A percentile compares a stretch with the other conserved stretches of the same genome.
Evolutionary conservation across 2,113 vertebrate species (phyloP).

Genomic region (Origma solitaria): DNA sequence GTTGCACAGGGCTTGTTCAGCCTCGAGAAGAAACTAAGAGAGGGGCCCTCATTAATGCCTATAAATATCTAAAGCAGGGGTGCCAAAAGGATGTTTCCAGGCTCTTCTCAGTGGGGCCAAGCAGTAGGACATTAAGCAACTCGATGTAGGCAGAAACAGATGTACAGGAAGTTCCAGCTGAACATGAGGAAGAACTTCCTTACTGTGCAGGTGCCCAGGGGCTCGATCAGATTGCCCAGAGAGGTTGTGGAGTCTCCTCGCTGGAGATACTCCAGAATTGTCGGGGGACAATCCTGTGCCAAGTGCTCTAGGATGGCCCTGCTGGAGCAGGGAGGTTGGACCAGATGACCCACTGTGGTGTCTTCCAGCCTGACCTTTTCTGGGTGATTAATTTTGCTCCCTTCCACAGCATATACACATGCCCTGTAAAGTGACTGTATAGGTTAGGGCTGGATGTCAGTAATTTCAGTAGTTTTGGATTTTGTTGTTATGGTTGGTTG

Average conservation of each 20-base stretch:
- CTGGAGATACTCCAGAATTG: rapidly evolving
- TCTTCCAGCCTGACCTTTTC: background rate
- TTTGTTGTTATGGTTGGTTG: background rate
- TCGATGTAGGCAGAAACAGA: background rate
- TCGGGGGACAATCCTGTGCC: background rate
- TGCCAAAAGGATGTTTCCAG: background rate
- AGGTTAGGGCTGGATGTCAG: background rate
- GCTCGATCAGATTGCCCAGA: background rate
- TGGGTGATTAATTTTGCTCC: background rate
- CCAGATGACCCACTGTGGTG: background rate
- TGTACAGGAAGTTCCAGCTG: background rate
- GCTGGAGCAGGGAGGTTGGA: background rate
- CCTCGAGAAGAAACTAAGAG: background rate
- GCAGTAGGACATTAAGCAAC: background rate
- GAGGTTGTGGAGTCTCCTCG: background rate
- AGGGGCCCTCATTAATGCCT: too few relatives aligned
- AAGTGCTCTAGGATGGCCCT: background rate
- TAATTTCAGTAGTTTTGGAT: background rate
- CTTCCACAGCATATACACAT: background rate
- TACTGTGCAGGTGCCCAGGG: background rate
- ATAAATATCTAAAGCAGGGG: background rate
- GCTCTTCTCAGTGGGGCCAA: background rate
- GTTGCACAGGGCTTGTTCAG: background rate
- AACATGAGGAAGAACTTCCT: background rate
- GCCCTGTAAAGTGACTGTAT: background rate